Conservation (phyloP, 53 echinoderm and acorn worm species). For the Apostichopus leukothele region DNA sequence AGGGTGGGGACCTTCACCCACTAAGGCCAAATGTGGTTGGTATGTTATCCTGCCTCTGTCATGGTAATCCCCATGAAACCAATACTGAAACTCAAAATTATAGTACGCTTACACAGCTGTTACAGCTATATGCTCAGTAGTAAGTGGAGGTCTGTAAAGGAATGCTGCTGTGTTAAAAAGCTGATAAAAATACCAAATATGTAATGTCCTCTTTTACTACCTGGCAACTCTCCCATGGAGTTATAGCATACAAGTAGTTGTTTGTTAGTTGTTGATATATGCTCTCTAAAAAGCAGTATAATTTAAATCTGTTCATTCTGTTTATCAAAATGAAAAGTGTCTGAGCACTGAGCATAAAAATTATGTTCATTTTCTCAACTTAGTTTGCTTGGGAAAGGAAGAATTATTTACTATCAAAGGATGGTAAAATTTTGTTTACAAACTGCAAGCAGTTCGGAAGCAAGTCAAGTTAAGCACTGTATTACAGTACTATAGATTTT, state of each 20-base stretch:
- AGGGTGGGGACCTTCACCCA: neutral
- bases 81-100: neutral
- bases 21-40: neutral
- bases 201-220: neutral
- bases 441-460: too few species aligned
- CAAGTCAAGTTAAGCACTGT: too few species aligned
- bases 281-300: too few species aligned
- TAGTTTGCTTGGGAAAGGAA: too few species aligned
- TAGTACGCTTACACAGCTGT: neutral
- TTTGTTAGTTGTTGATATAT: neutral
- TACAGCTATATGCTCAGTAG: neutral
- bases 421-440: too few species aligned
- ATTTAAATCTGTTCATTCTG: too few species aligned
- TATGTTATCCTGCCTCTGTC: neutral
- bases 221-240: neutral
- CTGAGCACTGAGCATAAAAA: too few species aligned
- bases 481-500: too few species aligned
- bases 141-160: neutral
- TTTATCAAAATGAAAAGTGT: too few species aligned
- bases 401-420: too few species aligned
- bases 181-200: neutral
- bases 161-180: neutral
- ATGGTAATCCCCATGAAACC: neutral
- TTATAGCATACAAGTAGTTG: neutral
- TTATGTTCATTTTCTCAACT: too few species aligned